These are phyloP conservation scores for Leucopsar rothschildi DNA, from an alignment of 2,113 vertebrate species.

Conservation along the genomic window DNA sequence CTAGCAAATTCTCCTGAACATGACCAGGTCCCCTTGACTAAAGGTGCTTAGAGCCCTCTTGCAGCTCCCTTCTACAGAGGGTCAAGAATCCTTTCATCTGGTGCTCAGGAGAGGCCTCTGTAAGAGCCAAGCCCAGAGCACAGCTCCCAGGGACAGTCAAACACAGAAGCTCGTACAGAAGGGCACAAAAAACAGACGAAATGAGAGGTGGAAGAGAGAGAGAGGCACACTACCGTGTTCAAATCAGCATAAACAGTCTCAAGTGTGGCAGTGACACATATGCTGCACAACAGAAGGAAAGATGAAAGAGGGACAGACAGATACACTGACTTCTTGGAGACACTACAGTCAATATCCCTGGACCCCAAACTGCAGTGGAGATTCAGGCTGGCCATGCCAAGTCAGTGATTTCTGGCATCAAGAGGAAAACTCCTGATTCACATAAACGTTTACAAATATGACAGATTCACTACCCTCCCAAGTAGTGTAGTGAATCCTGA, in stretches of 20 bases:
- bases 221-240: neutral
- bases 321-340: neutral
- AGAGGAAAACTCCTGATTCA: neutral
- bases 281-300: neutral
- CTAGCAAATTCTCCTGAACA: neutral
- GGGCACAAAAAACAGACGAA: neutral
- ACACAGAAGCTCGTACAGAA: neutral
- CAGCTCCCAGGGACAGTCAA: neutral
- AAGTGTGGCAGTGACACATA: neutral
- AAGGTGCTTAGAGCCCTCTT: neutral
- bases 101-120: neutral
- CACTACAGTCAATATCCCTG: neutral
- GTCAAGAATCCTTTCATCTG: neutral
- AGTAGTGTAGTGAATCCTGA: rapidly evolving
- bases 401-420: neutral
- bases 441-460: neutral
- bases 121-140: neutral
- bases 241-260: neutral
- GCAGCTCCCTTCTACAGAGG: neutral
- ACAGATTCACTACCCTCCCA: neutral
- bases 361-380: neutral
- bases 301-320: neutral
- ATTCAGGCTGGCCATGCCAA: neutral
- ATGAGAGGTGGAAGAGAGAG: neutral
- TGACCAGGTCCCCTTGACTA: neutral